Evolutionary conservation across 2,113 vertebrate genomes (phyloP).

Genomic region (Edolisoma coerulescens): DNA sequence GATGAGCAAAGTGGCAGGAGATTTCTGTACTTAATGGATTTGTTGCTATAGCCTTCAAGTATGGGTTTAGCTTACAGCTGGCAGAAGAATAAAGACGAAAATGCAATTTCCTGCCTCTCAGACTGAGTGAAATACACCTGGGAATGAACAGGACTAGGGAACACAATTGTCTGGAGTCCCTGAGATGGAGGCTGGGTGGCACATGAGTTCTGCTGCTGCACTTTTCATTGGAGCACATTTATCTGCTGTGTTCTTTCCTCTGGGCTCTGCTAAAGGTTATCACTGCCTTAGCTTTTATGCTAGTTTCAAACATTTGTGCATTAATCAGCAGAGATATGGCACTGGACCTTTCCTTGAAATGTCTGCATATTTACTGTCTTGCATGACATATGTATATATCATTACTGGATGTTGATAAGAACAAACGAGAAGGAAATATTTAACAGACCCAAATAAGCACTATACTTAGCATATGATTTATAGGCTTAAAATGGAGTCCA

Average conservation of each 20-base stretch:
- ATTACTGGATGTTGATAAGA: conserved; percentile 60
- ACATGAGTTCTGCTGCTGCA: not conserved
- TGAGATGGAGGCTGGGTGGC: not conserved
- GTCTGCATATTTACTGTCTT: conserved; percentile 23
- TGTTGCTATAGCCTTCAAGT: not conserved
- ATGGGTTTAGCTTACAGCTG: not conserved
- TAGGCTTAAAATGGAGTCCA: conserved; percentile 34
- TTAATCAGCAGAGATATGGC: conserved; percentile 36
- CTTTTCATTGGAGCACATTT: not conserved
- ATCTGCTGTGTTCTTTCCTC: not conserved
- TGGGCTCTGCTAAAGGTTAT: not conserved
- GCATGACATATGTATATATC: conserved; percentile 43
- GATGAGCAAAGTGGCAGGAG: not conserved
- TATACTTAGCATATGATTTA: conserved; percentile 56
- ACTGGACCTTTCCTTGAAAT: not conserved
- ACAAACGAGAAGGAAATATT: conserved; percentile 41
- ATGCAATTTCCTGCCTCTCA: conserved; percentile 31
- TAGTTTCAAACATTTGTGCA: not conserved
- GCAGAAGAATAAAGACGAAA: not conserved
- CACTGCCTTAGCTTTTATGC: not conserved
- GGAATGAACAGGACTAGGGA: not conserved
- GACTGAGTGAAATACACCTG: not conserved
- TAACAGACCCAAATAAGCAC: conserved; percentile 43
- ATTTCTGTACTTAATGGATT: not conserved
- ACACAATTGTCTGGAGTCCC: not conserved